Evolutionary conservation across 2,888 invertebrate genomes (phyloP).

Genomic region (Drosophila recens): DNA sequence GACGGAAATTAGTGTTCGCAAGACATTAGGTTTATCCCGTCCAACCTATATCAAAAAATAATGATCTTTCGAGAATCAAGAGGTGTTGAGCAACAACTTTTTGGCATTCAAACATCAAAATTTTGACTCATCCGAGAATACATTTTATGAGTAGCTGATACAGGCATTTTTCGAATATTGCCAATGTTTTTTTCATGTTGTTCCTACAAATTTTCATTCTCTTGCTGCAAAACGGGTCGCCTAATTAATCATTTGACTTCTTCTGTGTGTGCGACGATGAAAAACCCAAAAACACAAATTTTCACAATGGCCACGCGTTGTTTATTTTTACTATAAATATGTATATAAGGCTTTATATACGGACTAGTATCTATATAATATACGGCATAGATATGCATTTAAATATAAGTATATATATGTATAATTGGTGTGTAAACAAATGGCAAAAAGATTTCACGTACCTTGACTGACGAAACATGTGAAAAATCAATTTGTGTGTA

Average conservation of each 20-base stretch:
- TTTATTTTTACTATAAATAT: conserved; percentile 28
- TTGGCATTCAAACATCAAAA: conserved; percentile 35
- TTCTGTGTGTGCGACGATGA: conserved; percentile 21
- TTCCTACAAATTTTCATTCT: conserved; percentile 16
- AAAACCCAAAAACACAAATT: conserved; percentile 37
- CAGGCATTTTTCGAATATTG: conserved; percentile 35
- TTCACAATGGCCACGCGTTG: conserved; percentile 47
- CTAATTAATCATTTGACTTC: conserved; percentile 64
- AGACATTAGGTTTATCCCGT: conserved; percentile 22
- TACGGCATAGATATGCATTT: conserved; percentile 7
- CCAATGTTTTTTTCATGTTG: conserved; percentile 23
- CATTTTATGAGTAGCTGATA: conserved; percentile 20
- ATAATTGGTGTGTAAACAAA: conserved; percentile 58
- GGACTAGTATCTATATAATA: conserved; percentile 3
- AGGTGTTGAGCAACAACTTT: conserved; percentile 41
- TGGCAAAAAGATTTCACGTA: conserved; percentile 43
- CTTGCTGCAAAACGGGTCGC: conserved; percentile 18
- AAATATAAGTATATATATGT: conserved; percentile 4
- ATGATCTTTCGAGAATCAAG: conserved; percentile 22
- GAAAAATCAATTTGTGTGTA: conserved; percentile 65
- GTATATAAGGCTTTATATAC: conserved; percentile 1
- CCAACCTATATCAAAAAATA: conserved; percentile 24
- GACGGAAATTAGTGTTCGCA: conserved; percentile 44
- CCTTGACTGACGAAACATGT: conserved; percentile 63
- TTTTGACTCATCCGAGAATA: conserved; percentile 25